These are phyloP conservation scores for Bellardia bayeri DNA, from an alignment of 2,888 invertebrate species.

Conservation along the genomic window DNA sequence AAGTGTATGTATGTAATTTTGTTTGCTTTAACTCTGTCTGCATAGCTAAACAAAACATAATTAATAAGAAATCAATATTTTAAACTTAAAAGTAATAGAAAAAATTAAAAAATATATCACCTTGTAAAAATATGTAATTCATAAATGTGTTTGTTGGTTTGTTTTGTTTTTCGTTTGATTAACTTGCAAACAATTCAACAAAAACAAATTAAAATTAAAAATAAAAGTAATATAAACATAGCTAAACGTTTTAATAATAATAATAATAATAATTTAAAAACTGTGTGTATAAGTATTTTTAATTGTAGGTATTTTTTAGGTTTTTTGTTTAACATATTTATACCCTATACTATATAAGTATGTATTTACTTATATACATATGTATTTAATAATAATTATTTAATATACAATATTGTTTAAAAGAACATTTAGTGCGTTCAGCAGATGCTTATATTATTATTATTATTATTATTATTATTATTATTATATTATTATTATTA, in stretches of 20 bases:
- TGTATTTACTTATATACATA: too few species aligned
- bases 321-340: slow-evolving; percentile 58
- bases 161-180: slow-evolving; percentile 21
- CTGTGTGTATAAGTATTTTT: slow-evolving; percentile 9
- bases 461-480: background rate
- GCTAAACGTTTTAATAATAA: background rate
- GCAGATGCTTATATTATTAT: background rate
- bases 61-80: slow-evolving; percentile 39
- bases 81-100: slow-evolving; percentile 51
- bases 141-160: slow-evolving; percentile 44
- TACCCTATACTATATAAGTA: slow-evolving; percentile 45
- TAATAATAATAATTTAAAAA: slow-evolving; percentile 40
- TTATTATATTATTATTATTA: background rate
- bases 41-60: slow-evolving; percentile 26
- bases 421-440: slow-evolving; percentile 74
- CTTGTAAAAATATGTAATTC: slow-evolving; percentile 67
- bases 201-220: slow-evolving; percentile 19
- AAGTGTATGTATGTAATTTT: slow-evolving; percentile 59
- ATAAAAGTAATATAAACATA: background rate
- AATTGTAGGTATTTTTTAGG: slow-evolving; percentile 39
- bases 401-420: slow-evolving; percentile 1
- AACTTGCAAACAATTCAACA: slow-evolving; percentile 10
- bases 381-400: slow-evolving; percentile 60
- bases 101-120: slow-evolving; percentile 72
- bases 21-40: slow-evolving; percentile 10